A percentile compares a stretch with the other conserved stretches of the same genome.
phyloP scores from a whole-genome alignment of 2,888 invertebrate genomes.

The Amphipoea oculea region DNA sequence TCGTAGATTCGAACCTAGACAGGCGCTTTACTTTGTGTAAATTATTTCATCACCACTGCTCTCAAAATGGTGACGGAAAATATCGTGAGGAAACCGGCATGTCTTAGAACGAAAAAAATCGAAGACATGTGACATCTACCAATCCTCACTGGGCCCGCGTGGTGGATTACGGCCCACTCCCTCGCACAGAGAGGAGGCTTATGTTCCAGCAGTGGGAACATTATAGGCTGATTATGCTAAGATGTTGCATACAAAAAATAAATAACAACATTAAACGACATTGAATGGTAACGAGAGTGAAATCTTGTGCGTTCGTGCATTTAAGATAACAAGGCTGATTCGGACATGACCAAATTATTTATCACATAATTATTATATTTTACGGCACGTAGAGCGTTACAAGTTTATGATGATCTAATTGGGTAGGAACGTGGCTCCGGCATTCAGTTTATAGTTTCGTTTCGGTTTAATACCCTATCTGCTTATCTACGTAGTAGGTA shows the following conservation, averaged over 20 bases:
- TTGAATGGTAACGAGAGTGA: constrained; percentile 12
- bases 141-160: not conserved
- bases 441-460: not conserved
- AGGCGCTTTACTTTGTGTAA: not conserved
- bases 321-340: constrained; percentile 33
- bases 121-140: not conserved
- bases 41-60: not conserved
- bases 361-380: constrained; percentile 1
- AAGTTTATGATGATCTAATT: constrained; percentile 6
- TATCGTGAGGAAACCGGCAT: no score
- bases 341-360: constrained; percentile 29
- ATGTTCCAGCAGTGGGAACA: no score
- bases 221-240: not conserved
- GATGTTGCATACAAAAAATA: constrained; percentile 10
- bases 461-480: constrained; percentile 3
- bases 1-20: no score
- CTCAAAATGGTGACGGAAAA: not conserved
- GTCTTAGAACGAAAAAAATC: not conserved
- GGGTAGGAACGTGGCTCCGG: not conserved
- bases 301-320: constrained; percentile 41
- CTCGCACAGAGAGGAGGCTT: no score
- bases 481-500: not conserved
- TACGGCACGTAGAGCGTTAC: constrained; percentile 6
- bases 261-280: not conserved
- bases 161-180: not conserved